Evolutionary conservation across 2,888 invertebrate genomes (phyloP).

Genomic region (Pyrocoelia pectoralis): DNA sequence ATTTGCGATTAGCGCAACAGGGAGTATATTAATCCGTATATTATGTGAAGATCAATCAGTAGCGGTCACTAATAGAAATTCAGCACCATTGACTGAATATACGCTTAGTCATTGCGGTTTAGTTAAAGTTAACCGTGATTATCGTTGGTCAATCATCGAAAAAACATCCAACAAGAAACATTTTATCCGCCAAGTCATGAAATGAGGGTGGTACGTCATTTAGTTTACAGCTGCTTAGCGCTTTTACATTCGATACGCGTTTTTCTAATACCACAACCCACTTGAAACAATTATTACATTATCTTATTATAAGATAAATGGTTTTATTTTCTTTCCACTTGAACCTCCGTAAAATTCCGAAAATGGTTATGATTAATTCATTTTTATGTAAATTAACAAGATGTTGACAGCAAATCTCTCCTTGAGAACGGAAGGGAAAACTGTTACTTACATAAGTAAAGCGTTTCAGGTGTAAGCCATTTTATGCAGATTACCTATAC

Average conservation of each 20-base stretch:
- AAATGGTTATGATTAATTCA: no score
- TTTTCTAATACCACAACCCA: conserved; percentile 12
- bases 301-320: no score
- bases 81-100: conserved; percentile 47
- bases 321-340: no score
- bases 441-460: not conserved
- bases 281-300: not conserved
- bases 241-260: conserved; percentile 20
- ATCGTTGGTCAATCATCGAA: conserved; percentile 52
- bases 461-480: not conserved
- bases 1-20: conserved; percentile 44
- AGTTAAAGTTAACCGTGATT: conserved; percentile 48
- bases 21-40: conserved; percentile 41
- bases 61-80: conserved; percentile 52
- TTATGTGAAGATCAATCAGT: conserved; percentile 48
- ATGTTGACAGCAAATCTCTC: not conserved
- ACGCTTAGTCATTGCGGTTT: conserved; percentile 51
- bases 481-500: not conserved
- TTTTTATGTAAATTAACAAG: not conserved
- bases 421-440: not conserved
- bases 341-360: no score
- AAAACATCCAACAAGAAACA: conserved; percentile 44
- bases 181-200: conserved; percentile 47
- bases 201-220: conserved; percentile 40
- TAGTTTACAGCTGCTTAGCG: conserved; percentile 41